Base-by-base conservation (phyloP, 2,888 invertebrate genomes). In the Chamaedrilus cognettii region DNA sequence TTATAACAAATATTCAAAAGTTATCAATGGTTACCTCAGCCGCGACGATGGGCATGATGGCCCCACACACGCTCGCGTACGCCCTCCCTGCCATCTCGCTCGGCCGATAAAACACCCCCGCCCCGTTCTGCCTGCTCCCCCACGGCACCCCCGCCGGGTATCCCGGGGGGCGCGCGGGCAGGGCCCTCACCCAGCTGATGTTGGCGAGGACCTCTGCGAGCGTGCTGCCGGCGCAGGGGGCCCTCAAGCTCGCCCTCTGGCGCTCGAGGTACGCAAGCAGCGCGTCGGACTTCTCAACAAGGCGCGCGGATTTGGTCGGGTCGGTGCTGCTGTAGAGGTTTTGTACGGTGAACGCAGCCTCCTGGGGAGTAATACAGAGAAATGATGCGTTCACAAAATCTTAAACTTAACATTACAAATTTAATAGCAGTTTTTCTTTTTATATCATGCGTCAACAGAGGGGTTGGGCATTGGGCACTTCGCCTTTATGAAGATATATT, bases 1-100 rank as follows among this genome's bases (percentile, higher is more conserved):
- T n/a, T n/a, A n/a, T n/a, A n/a, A n/a, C n/a, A n/a, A n/a, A n/a
- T n/a, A n/a, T n/a, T n/a, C n/a, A n/a, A n/a, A n/a, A n/a, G n/a
- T n/a, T n/a, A n/a, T n/a, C n/a, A n/a, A n/a, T n/a, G 26, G 35
- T 34, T 3, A 65, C 51, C 11, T 70, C 72, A 4, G 28, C 33
- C 11, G 70, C 69, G 7, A 72, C 68, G 11, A 75, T 61, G 7
- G 72, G 70, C 58, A 64, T 60, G 28, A 74, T 72, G 7, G 74
- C 73, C 19, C 75, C 76, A 4, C 65, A 60, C 11, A 73, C 19
- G 7, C 42, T 32, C 2, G 65, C 64, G 60, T 68, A 56, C 26
- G 19, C 7, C n/a, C 64, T 65, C 28, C 51, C 49, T 19, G 58
- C 65, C 67, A 75, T 65, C 7, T 74, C 70, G 7, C 32, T 30